Evolutionary conservation across 2,888 invertebrate species (phyloP).

Genomic region (Acleris laterana): DNA sequence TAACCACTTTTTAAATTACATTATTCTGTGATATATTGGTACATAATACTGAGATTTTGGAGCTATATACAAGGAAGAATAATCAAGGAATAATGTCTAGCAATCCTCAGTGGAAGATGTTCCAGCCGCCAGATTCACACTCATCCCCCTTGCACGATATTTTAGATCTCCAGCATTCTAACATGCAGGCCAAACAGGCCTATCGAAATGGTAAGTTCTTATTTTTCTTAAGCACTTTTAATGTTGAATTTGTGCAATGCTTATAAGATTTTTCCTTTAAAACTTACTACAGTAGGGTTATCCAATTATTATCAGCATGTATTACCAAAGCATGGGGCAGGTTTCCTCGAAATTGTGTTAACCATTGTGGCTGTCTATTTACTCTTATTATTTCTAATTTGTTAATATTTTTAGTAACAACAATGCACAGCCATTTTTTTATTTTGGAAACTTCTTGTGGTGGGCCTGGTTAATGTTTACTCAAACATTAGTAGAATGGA

Average conservation of each 20-base stretch:
- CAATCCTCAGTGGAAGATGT: conserved; percentile 95
- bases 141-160: conserved; percentile 93
- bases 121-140: conserved; percentile 95
- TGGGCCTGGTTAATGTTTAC: no score
- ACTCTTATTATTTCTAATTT: no score
- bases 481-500: no score
- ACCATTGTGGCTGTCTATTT: no score
- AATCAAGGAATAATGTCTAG: conserved; percentile 86
- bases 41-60: conserved; percentile 70
- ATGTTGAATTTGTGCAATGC: neutral
- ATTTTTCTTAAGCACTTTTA: neutral
- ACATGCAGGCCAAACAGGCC: conserved; percentile 77
- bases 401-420: no score
- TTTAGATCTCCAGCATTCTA: conserved; percentile 88
- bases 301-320: no score
- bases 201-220: conserved; percentile 83
- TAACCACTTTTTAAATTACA: conserved; percentile 64
- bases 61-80: conserved; percentile 76
- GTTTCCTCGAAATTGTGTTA: no score
- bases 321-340: no score
- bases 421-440: no score
- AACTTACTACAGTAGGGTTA: no score
- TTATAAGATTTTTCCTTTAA: neutral
- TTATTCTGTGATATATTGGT: conserved; percentile 80
- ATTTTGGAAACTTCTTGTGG: no score